phyloP scores from a whole-genome alignment of 2,888 invertebrate species.

The Troilus luridus region DNA sequence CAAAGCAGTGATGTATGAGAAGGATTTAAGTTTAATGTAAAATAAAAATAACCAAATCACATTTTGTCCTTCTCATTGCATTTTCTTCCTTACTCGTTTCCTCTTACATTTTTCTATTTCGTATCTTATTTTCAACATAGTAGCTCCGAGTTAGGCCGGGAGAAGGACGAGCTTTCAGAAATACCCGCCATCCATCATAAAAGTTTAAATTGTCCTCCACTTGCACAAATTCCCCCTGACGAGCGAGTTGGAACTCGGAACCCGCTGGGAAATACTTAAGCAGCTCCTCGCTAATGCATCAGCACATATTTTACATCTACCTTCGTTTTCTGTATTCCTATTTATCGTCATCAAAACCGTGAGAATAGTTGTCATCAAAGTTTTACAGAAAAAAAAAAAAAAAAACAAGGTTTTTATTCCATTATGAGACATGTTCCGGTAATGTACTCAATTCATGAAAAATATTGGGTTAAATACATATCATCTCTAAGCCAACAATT shows the following conservation, averaged over 20 bases:
- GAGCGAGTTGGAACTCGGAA: not conserved
- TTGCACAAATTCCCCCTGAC: constrained; percentile 44
- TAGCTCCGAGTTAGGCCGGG: not conserved
- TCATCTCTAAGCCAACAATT: too few species aligned
- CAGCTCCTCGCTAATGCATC: not conserved
- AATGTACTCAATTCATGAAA: too few species aligned
- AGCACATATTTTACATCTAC: constrained; percentile 18
- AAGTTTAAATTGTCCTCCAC: constrained; percentile 44
- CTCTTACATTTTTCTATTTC: constrained; percentile 23
- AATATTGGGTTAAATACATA: too few species aligned
- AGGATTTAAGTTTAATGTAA: not conserved
- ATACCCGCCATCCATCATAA: constrained; percentile 39
- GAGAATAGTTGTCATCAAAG: too few species aligned
- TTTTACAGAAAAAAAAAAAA: too few species aligned
- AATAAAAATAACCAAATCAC: not conserved
- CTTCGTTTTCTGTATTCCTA: not conserved
- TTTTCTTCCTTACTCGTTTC: not conserved
- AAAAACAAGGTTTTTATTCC: too few species aligned
- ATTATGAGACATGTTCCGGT: too few species aligned
- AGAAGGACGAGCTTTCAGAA: not conserved
- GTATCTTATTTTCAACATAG: not conserved
- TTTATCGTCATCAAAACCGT: not conserved
- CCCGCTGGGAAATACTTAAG: constrained; percentile 42
- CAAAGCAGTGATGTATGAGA: not conserved
- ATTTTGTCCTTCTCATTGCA: constrained; percentile 15